Percentiles rank a stretch among this genome's conserved stretches.
Evolutionary conservation across 2,113 vertebrate genomes (phyloP).

Genomic region (Neodon shergylaensis): DNA sequence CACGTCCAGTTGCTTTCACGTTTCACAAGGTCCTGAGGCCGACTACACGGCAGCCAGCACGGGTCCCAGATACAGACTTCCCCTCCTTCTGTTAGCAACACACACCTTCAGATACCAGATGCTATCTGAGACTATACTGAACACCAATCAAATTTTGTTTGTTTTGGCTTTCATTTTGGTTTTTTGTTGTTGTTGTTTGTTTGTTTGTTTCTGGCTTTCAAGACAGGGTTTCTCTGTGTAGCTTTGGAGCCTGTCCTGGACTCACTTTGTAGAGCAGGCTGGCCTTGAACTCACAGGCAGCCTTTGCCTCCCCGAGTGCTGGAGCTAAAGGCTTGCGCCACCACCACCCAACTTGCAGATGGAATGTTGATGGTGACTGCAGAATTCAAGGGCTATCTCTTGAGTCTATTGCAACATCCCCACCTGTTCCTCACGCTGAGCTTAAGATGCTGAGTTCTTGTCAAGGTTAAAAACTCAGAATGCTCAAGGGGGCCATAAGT

Average conservation of each 20-base stretch:
- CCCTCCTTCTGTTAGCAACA: neutral
- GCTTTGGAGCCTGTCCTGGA: too few relatives aligned
- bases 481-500: neutral
- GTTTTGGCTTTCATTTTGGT: too few relatives aligned
- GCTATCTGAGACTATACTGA: neutral
- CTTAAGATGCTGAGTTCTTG: neutral
- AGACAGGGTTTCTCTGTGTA: too few relatives aligned
- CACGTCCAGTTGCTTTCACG: neutral
- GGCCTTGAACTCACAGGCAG: too few relatives aligned
- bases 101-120: neutral
- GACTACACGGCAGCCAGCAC: neutral
- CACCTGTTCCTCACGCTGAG: neutral
- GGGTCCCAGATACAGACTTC: neutral
- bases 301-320: too few relatives aligned
- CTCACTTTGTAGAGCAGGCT: too few relatives aligned
- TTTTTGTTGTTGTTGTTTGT: too few relatives aligned
- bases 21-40: neutral
- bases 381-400: neutral
- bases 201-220: too few relatives aligned
- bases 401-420: neutral
- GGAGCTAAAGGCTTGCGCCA: too few relatives aligned
- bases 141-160: neutral
- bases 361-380: neutral
- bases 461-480: neutral
- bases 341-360: too few relatives aligned